phyloP scores from a whole-genome alignment of 2,113 vertebrate species.

The Phrynosoma blainvillii region DNA sequence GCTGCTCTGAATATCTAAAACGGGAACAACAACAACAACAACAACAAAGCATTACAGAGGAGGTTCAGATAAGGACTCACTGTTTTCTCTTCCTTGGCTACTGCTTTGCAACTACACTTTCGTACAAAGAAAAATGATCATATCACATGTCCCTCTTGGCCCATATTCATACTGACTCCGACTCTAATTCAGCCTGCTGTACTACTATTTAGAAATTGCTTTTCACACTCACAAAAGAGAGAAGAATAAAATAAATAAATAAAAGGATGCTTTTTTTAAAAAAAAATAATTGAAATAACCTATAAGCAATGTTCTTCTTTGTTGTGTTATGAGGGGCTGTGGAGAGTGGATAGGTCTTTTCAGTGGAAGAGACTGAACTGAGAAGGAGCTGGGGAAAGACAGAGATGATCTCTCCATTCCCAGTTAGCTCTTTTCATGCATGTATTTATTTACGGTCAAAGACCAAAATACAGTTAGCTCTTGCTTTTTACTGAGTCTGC shows the following conservation, averaged over 20 bases:
- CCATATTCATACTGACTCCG: not conserved
- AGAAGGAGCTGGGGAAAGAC: too few species aligned
- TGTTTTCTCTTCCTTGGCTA: conserved; percentile 29
- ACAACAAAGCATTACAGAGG: conserved; percentile 36
- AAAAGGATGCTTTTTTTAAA: not conserved
- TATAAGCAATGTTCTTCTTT: not conserved
- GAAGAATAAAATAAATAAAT: not conserved
- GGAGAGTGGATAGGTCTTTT: too few species aligned
- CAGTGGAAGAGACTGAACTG: too few species aligned
- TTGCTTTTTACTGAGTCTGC: too few species aligned
- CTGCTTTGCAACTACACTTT: conserved; percentile 48
- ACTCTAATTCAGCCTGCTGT: not conserved
- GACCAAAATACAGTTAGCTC: too few species aligned
- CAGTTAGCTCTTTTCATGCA: too few species aligned
- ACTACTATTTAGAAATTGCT: not conserved
- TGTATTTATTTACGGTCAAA: too few species aligned
- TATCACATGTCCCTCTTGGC: not conserved
- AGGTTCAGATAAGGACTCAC: conserved; percentile 61
- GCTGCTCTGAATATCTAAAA: conserved; percentile 32
- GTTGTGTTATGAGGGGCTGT: too few species aligned
- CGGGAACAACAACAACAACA: not conserved
- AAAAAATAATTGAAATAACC: not conserved
- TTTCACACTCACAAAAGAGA: not conserved
- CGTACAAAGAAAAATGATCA: not conserved
- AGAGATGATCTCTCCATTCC: too few species aligned